Evolutionary conservation across 1,140 invertebrate species (phyloP).

Genomic region (Papilio polyxenes): DNA sequence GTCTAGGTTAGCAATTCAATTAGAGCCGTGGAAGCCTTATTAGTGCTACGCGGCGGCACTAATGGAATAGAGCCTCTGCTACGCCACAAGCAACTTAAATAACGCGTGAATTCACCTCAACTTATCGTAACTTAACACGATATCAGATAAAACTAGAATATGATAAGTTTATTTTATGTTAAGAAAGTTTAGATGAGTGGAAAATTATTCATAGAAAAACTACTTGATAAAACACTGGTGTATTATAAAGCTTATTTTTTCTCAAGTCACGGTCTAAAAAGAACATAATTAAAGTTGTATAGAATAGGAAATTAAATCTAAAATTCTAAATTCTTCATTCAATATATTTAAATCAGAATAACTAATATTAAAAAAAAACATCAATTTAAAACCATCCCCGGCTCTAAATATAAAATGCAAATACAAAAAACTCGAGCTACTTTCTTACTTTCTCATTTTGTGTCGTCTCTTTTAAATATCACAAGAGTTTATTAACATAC

Average conservation of each 20-base stretch:
- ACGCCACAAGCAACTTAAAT: background rate
- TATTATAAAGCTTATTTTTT: background rate
- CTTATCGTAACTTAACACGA: background rate
- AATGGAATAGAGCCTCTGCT: conserved; percentile 25
- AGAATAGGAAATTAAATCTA: background rate
- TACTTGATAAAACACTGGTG: background rate
- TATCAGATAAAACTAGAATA: background rate
- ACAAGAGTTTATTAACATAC: conserved; percentile 13
- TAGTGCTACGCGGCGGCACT: conserved; percentile 12
- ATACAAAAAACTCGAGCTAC: conserved; percentile 14
- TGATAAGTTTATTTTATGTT: background rate
- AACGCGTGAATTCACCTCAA: conserved; percentile 21
- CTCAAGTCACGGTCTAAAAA: background rate
- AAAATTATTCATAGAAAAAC: conserved; percentile 6
- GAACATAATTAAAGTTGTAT: background rate
- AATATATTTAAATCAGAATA: background rate
- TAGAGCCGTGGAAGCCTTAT: conserved; percentile 37
- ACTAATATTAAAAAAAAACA: background rate
- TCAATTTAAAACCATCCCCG: background rate
- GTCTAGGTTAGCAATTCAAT: conserved; percentile 36
- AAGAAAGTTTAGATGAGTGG: background rate
- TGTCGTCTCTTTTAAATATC: conserved; percentile 3
- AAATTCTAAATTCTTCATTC: background rate
- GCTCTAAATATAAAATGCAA: background rate
- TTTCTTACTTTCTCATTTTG: background rate